phyloP scores from a whole-genome alignment of 2,113 vertebrate species.

The Jacana jacana region DNA sequence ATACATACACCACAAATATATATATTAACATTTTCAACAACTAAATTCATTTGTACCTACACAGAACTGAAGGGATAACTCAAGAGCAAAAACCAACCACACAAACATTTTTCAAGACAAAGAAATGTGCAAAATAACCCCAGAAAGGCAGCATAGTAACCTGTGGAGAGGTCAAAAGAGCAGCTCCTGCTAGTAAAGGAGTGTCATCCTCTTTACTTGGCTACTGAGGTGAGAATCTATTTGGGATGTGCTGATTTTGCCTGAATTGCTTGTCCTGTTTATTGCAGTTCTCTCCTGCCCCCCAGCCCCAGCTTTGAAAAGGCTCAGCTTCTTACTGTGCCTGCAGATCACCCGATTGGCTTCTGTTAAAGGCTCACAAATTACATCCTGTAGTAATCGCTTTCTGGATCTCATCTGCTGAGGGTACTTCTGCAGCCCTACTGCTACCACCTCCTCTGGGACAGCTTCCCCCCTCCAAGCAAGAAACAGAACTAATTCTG shows the following conservation, averaged over 20 bases:
- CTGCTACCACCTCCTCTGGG: background rate
- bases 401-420: background rate
- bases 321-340: background rate
- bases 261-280: slow-evolving; percentile 6
- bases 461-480: background rate
- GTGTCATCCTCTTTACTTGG: slow-evolving; percentile 34
- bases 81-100: slow-evolving; percentile 47
- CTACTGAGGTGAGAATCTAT: slow-evolving; percentile 49
- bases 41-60: slow-evolving; percentile 81
- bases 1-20: slow-evolving; percentile 76
- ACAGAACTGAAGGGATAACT: slow-evolving; percentile 64
- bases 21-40: slow-evolving; percentile 82
- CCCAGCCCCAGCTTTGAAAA: background rate
- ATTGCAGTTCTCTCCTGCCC: background rate
- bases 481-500: background rate
- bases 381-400: background rate
- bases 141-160: slow-evolving; percentile 58
- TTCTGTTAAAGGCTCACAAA: background rate
- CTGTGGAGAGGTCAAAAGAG: slow-evolving; percentile 5
- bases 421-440: background rate
- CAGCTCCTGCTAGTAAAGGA: slow-evolving; percentile 53
- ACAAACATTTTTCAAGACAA: slow-evolving; percentile 58
- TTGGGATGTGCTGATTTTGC: slow-evolving; percentile 62
- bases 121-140: slow-evolving; percentile 60
- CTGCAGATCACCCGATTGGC: background rate